Conservation (phyloP, 2,888 invertebrate genomes). For the Rugalucina vietnamica region DNA sequence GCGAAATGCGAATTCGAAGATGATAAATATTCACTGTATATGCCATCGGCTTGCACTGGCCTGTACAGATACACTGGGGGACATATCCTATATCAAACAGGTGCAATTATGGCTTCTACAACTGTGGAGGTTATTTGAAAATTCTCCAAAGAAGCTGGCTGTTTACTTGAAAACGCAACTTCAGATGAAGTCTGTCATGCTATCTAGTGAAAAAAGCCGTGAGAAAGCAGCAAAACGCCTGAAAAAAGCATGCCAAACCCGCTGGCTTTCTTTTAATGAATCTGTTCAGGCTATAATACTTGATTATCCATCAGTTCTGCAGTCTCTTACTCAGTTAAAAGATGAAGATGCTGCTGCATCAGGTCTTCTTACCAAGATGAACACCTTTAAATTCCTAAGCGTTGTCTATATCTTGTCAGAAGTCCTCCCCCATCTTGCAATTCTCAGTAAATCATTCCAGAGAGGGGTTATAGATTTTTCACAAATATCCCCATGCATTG, state of each 20-base stretch:
- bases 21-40: slow-evolving; percentile 57
- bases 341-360: slow-evolving; percentile 33
- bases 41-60: slow-evolving; percentile 57
- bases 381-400: slow-evolving; percentile 10
- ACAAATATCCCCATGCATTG: too few relatives aligned
- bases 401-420: slow-evolving; percentile 9
- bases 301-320: slow-evolving; percentile 26
- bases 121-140: slow-evolving; percentile 57
- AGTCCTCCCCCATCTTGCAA: slow-evolving; percentile 15
- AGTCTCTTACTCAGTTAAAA: slow-evolving; percentile 9
- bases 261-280: slow-evolving; percentile 58
- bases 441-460: slow-evolving; percentile 22
- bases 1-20: slow-evolving; percentile 17
- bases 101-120: slow-evolving; percentile 45
- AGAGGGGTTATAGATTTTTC: slow-evolving; percentile 11
- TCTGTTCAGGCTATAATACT: slow-evolving; percentile 47
- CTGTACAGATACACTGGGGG: slow-evolving; percentile 43
- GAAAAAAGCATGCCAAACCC: slow-evolving; percentile 51
- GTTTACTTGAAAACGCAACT: slow-evolving; percentile 48
- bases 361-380: slow-evolving; percentile 40
- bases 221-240: slow-evolving; percentile 37
- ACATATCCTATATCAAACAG: slow-evolving; percentile 46
- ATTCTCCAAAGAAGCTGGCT: slow-evolving; percentile 61
- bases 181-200: slow-evolving; percentile 17
- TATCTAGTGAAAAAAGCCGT: slow-evolving; percentile 11